phyloP scores from a whole-genome alignment of 2,888 invertebrate genomes.

The Orgyia antiqua region DNA sequence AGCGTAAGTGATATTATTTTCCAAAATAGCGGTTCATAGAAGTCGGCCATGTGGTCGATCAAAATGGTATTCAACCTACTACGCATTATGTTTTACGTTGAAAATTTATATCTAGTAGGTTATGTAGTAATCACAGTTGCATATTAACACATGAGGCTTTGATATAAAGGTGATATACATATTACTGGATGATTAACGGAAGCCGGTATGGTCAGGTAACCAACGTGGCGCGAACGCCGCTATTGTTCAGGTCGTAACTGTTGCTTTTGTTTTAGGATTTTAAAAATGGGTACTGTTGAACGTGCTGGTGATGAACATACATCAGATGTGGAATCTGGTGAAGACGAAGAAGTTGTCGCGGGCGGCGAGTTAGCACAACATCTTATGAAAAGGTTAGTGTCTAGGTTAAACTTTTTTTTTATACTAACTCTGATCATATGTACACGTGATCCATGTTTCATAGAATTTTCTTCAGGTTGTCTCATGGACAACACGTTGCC shows the following conservation, averaged over 20 bases:
- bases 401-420: constrained; percentile 24
- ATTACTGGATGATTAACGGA: constrained; percentile 26
- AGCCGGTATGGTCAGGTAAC: constrained; percentile 40
- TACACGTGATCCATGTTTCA: no score
- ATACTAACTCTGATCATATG: no score
- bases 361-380: constrained; percentile 70
- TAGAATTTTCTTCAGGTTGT: no score
- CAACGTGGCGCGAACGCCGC: constrained; percentile 63
- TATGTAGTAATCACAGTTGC: no score
- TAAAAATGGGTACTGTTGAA: constrained; percentile 81
- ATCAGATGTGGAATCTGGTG: constrained; percentile 82
- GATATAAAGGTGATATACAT: no score
- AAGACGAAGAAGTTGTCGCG: constrained; percentile 79
- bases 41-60: constrained; percentile 66
- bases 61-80: constrained; percentile 53
- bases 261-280: constrained; percentile 7
- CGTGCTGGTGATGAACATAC: constrained; percentile 80
- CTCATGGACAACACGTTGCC: background rate
- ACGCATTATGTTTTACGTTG: constrained; percentile 64
- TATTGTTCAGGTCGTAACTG: constrained; percentile 7
- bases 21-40: constrained; percentile 22
- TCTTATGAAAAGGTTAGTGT: constrained; percentile 59
- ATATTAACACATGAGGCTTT: no score
- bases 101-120: constrained; percentile 30
- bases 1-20: constrained; percentile 24